Conservation (phyloP, 2,113 vertebrate species). For the Okapia johnstoni region DNA sequence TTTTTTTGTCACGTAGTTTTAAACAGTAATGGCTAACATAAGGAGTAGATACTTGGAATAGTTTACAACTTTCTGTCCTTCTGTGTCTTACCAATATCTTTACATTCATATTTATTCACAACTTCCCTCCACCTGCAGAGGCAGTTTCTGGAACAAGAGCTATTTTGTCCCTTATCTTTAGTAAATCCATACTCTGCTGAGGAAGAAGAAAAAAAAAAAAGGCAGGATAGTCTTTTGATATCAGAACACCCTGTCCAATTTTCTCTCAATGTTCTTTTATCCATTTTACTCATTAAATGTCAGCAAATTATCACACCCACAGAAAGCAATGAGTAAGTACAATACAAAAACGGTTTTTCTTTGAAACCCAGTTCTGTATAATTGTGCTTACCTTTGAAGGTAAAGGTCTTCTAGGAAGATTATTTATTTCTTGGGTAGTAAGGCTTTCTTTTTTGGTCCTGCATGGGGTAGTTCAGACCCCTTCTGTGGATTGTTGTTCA, state of each 20-base stretch:
- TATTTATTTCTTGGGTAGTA: not conserved
- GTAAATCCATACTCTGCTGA: not conserved
- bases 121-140: not conserved
- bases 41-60: not conserved
- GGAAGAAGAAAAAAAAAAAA: slow-evolving; percentile 25
- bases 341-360: not conserved
- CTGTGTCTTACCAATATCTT: not conserved
- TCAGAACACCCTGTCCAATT: not conserved
- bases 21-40: not conserved
- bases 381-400: not conserved
- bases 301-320: slow-evolving; percentile 27
- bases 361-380: not conserved
- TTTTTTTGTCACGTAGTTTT: not conserved
- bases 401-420: not conserved
- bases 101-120: not conserved
- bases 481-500: not conserved
- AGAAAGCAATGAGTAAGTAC: slow-evolving; percentile 8
- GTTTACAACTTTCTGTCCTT: not conserved
- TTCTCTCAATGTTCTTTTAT: slow-evolving; percentile 32
- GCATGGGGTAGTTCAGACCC: not conserved
- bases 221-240: slow-evolving; percentile 27
- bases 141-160: not conserved
- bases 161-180: not conserved
- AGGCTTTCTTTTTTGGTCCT: not conserved
- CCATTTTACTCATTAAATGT: slow-evolving; percentile 26